These are phyloP conservation scores for Temnothorax ravouxi DNA, from an alignment of 2,888 invertebrate species.

Conservation along the genomic window DNA sequence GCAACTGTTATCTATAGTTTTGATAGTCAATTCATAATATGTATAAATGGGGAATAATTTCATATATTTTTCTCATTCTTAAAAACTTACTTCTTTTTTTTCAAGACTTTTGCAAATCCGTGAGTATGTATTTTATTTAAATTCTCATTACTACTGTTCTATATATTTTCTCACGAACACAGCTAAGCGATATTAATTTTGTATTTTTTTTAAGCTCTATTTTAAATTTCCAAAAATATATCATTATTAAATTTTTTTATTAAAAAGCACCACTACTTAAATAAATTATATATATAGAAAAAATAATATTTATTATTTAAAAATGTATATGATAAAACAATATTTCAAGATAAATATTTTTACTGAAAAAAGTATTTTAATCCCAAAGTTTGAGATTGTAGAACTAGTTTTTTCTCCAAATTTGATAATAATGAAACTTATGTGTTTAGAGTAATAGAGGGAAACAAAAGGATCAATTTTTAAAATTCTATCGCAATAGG, in stretches of 20 bases:
- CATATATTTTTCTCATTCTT: not conserved
- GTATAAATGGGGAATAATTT: constrained; percentile 1
- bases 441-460: not conserved
- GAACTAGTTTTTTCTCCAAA: not conserved
- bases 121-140: not conserved
- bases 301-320: not conserved
- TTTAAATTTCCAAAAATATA: too few relatives aligned
- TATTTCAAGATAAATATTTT: not conserved
- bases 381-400: not conserved
- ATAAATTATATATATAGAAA: not conserved
- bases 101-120: not conserved
- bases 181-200: too few relatives aligned
- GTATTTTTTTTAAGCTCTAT: too few relatives aligned
- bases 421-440: not conserved
- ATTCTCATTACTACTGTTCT: too few relatives aligned
- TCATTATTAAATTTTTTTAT: too few relatives aligned
- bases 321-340: not conserved
- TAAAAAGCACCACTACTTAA: too few relatives aligned
- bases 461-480: not conserved
- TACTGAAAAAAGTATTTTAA: not conserved
- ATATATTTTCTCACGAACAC: too few relatives aligned
- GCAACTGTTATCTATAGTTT: not conserved
- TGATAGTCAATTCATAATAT: not conserved
- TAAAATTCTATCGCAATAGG: not conserved
- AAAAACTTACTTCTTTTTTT: not conserved